Conservation (phyloP, 1,140 invertebrate genomes). For the Pseudomyrmex gracilis region DNA sequence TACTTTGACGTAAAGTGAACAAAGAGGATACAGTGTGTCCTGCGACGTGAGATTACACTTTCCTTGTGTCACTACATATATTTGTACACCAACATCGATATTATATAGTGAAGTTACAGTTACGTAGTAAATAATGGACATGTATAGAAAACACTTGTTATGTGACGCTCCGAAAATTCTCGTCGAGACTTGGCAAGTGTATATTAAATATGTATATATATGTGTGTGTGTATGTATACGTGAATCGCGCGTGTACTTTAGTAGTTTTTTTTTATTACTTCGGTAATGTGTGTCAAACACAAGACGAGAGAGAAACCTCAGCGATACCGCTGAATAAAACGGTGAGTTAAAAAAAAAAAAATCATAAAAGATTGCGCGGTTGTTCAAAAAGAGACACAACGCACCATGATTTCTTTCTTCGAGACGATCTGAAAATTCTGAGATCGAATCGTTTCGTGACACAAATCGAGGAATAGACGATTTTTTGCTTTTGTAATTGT, state of each 20-base stretch:
- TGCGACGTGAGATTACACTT: background rate
- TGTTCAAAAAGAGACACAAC: background rate
- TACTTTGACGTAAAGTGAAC: background rate
- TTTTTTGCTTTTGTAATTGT: conserved; percentile 11
- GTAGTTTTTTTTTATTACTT: background rate
- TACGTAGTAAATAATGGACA: conserved; percentile 55
- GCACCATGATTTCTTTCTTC: background rate
- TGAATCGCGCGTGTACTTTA: conserved; percentile 23
- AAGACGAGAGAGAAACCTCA: background rate
- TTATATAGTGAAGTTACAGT: conserved; percentile 66
- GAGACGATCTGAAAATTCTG: background rate
- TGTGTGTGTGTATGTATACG: too few species aligned
- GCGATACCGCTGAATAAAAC: background rate
- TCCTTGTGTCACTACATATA: conserved; percentile 15
- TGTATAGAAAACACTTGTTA: conserved; percentile 57
- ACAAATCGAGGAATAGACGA: background rate
- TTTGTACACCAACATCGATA: conserved; percentile 60
- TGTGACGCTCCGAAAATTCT: conserved; percentile 66
- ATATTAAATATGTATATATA: background rate
- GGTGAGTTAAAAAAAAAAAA: background rate
- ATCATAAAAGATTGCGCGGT: too few species aligned
- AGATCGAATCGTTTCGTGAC: background rate
- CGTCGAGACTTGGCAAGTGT: conserved; percentile 33
- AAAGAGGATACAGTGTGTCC: background rate
- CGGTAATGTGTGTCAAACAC: background rate